These are phyloP conservation scores for Callocephalon fimbriatum DNA, from an alignment of 2,113 vertebrate species.

Conservation along the genomic window DNA sequence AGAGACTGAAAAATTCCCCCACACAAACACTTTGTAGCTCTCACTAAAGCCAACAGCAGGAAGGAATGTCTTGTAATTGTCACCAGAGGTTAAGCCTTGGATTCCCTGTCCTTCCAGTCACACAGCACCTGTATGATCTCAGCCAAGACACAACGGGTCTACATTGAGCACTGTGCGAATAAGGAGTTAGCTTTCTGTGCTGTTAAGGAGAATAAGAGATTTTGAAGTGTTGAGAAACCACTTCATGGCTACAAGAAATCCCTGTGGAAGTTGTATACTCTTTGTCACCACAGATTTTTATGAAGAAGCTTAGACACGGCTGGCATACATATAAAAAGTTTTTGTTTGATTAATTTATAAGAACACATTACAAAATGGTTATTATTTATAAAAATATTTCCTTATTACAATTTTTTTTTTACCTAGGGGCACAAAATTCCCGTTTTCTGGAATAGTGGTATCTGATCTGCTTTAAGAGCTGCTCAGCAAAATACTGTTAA, in stretches of 20 bases:
- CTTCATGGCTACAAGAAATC: not conserved
- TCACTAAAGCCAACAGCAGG: not conserved
- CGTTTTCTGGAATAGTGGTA: not conserved
- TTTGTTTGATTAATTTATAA: not conserved
- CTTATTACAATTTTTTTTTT: not conserved
- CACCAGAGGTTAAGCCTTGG: not conserved
- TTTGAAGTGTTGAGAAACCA: not conserved
- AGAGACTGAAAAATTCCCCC: not conserved
- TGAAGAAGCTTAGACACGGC: not conserved
- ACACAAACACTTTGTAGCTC: not conserved
- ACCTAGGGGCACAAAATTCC: not conserved
- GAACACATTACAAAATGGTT: not conserved
- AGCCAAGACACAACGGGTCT: not conserved
- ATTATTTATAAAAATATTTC: not conserved
- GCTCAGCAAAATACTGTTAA: not conserved
- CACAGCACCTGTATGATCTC: not conserved
- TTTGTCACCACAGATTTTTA: not conserved
- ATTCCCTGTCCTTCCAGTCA: not conserved
- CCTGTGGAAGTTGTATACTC: not conserved
- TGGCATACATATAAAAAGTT: not conserved
- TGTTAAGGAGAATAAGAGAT: not conserved
- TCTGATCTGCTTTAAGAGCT: not conserved
- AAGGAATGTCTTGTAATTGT: not conserved
- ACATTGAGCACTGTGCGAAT: not conserved
- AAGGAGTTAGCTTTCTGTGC: not conserved